Percentiles rank a stretch among this genome's conserved stretches.
These are phyloP conservation scores for Abscondita cerata DNA, from an alignment of 2,888 invertebrate genomes.

Conservation along the genomic window DNA sequence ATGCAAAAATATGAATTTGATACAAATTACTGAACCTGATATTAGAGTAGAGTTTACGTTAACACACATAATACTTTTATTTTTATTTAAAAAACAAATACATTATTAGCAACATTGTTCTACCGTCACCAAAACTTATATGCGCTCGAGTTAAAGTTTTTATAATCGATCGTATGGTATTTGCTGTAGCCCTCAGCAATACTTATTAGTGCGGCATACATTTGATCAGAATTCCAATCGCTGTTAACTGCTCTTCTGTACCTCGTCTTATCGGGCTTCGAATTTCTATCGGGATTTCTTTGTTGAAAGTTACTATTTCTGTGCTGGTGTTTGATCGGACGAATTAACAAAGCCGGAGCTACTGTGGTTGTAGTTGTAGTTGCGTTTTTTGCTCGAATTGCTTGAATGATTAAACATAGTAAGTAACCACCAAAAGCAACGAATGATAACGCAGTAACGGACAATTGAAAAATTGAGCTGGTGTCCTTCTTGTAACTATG, in stretches of 20 bases:
- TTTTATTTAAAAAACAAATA: too few relatives aligned
- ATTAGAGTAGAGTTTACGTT: too few relatives aligned
- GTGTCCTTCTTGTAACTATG: conserved; percentile 61
- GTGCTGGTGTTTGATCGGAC: background rate
- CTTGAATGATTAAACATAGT: conserved; percentile 77
- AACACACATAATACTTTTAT: too few relatives aligned
- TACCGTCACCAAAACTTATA: background rate
- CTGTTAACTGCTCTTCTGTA: conserved; percentile 45
- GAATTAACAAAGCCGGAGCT: conserved; percentile 29
- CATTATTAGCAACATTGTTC: too few relatives aligned
- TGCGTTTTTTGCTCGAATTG: conserved; percentile 70
- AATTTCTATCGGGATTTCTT: conserved; percentile 39
- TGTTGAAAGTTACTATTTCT: conserved; percentile 16
- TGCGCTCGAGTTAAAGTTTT: conserved; percentile 38
- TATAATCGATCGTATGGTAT: conserved; percentile 54
- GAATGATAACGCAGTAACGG: conserved; percentile 80
- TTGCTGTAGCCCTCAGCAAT: conserved; percentile 67
- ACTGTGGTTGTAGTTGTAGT: conserved; percentile 48
- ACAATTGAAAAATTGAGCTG: conserved; percentile 77
- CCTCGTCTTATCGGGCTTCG: conserved; percentile 21
- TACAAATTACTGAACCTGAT: too few relatives aligned
- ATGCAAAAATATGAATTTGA: too few relatives aligned
- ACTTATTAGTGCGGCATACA: conserved; percentile 62
- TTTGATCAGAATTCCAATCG: conserved; percentile 56
- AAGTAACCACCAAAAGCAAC: conserved; percentile 86